phyloP scores from a whole-genome alignment of 2,113 vertebrate genomes.

The Callocephalon fimbriatum region DNA sequence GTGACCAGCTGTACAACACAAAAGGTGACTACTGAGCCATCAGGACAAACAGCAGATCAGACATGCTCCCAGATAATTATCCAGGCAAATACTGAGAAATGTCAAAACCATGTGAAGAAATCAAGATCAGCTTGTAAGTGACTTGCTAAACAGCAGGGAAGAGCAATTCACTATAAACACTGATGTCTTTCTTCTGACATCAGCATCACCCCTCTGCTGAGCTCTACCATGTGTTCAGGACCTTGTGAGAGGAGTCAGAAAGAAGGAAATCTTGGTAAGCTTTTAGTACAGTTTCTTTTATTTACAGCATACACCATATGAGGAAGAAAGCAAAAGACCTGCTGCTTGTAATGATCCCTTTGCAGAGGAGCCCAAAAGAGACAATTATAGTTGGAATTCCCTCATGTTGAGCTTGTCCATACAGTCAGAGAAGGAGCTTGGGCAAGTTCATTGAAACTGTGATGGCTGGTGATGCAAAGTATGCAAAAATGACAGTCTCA shows the following conservation, averaged over 20 bases:
- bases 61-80: not conserved
- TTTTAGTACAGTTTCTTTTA: not conserved
- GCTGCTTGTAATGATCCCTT: not conserved
- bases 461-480: not conserved
- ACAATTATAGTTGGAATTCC: not conserved
- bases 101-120: not conserved
- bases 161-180: not conserved
- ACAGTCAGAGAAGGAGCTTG: not conserved
- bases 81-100: not conserved
- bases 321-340: not conserved
- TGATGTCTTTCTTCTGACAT: not conserved
- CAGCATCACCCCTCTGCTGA: not conserved
- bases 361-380: not conserved
- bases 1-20: not conserved
- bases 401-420: not conserved
- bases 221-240: not conserved
- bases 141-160: not conserved
- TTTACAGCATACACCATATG: not conserved
- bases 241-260: not conserved
- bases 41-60: not conserved
- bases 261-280: not conserved
- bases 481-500: not conserved
- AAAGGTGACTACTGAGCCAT: not conserved
- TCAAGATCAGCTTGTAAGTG: not conserved
- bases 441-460: not conserved